Evolutionary conservation across 2,888 invertebrate species (phyloP), one percentile per base, ranked within the genome.

Genomic region (Lasioglossum vierecki): DNA sequence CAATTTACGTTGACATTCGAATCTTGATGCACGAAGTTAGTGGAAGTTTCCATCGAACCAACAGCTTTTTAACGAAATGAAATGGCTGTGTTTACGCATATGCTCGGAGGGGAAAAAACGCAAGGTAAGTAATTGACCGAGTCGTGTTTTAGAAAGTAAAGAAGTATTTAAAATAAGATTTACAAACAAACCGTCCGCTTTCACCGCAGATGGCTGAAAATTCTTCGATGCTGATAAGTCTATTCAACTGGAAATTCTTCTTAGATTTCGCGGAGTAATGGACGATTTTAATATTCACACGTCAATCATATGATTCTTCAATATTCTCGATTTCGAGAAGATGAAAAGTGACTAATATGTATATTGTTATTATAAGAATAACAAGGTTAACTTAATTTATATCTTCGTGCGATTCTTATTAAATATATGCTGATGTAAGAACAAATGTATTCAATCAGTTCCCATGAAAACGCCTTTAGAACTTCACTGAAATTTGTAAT

Each of bases 121-220:
- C 60, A 22, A 35, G 4, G 5, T 26, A 66, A 66, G 66, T 30
- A 35, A 66, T 66, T 66, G 66, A 41, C 35, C 30, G 73, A 74
- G 66, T 35, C 13, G 71, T 41, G 53, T 30, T 73, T 68, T 72
- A 72, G 71, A 72, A 72, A 72, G 71, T 66, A 39, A 46, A 26
- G 63, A 76, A 76, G 44, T 74, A 57, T 74, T 39, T n/a, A 22
- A 46, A 76, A 46, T 30, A 26, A 68, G 30, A 66, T 30, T 66
- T 60, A 44, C 76, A 63, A 76, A 57, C 57, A 57, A 76, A 76
- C 30, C 41, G 60, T 30, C 41, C 70, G 46, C 74, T 15, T 72
- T 72, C 71, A 46, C 71, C 60, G 26, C n/a, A 18, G 60, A 60
- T 26, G 57, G 41, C 15, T 26, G 57, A 41, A 13, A 18, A 41